phyloP scores from a whole-genome alignment of 2,797 vertebrate species.

The Anniella stebbinsi region DNA sequence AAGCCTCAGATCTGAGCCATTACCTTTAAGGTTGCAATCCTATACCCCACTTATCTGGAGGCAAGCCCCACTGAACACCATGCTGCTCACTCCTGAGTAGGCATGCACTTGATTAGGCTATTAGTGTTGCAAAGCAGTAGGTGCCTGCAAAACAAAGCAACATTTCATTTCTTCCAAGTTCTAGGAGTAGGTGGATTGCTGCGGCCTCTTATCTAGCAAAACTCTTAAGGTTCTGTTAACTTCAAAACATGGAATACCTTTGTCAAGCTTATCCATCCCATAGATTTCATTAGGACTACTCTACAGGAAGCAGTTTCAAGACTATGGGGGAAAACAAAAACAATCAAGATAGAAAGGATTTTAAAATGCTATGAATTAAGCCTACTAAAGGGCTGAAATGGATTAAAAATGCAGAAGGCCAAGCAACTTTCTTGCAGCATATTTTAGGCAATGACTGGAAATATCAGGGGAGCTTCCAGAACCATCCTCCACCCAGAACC shows the following conservation, averaged over 20 bases:
- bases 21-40: background rate
- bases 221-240: background rate
- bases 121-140: too few species aligned
- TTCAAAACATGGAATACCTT: background rate
- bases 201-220: background rate
- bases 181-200: background rate
- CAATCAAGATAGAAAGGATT: background rate
- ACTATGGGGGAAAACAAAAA: background rate
- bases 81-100: too few species aligned
- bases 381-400: conserved; percentile 4
- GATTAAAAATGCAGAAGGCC: background rate
- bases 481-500: too few species aligned
- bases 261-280: background rate
- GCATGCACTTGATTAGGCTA: too few species aligned
- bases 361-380: background rate
- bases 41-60: background rate
- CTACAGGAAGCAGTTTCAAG: background rate
- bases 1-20: background rate
- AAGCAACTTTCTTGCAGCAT: background rate
- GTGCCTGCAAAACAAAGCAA: background rate
- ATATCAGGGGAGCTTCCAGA: background rate
- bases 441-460: background rate
- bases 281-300: background rate
- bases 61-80: background rate
- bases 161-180: background rate